Base-by-base conservation (phyloP, 2,888 invertebrate species). In the Prosopocoilus inquinatus region DNA sequence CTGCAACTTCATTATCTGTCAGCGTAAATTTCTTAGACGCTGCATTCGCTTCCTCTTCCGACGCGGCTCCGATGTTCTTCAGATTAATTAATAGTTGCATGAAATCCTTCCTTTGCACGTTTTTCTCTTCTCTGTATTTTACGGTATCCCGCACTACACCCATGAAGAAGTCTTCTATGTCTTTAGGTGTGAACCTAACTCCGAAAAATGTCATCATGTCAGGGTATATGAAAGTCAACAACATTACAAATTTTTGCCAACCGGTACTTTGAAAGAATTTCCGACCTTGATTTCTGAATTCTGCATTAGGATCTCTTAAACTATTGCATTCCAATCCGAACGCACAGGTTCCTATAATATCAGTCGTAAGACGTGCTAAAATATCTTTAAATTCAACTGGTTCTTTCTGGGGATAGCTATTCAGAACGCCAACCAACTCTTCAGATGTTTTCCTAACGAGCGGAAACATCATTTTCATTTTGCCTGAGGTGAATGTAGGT, bases 311-410 rank as follows among this genome's bases (percentile, higher is more conserved):
- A 68, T 80, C 76, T 39, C 75, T 74, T 51, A 83, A 78, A 39
- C 81, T 79, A 62, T 83, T 80, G 60, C 81, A 80, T 59, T 82
- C 80, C 9, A 83, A 76, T 39, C 83, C 83, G 64, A 83, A 84
- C 11, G 82, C 82, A 50, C 82, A 79, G 47, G 78, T 80, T 0
- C 81, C 82, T 20, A 83, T 81, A 2, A 83, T 80, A 65, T 83
- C 83, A 75, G 82, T 81, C 0, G 82, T 78, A 63, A 80, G 82
- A 58, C 79, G 79, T 3, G 81, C 81, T 59, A 80, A 79, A 41
- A 82, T 75, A 41, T 82, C 80, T 2, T 80, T 67, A 28, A 64
- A 62, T 43, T 67, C 64, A 2, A 66, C 39, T 1, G 47, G 16
- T 7, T 47, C 50, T 2, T 48, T 36, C 5, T 46, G 20, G 13